Evolutionary conservation across 1,140 invertebrate species (phyloP), one percentile per base, ranked within the genome.

Genomic region (Pachyrhynchus sulphureomaculatus): DNA sequence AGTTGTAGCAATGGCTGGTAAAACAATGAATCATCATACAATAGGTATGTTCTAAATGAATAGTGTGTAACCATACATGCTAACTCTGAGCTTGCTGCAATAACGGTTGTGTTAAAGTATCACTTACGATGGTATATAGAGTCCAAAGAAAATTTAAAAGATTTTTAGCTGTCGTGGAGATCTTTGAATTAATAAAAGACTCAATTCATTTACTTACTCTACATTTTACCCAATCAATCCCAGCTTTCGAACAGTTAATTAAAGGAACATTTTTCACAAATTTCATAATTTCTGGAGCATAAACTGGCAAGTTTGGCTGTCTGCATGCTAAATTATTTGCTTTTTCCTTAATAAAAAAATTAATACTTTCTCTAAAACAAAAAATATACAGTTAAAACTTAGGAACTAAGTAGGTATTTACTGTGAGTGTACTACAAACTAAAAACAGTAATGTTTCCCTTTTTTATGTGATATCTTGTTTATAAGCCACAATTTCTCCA

Each of bases 231-330:
- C 81, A 87, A 68, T 81, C 81, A 52, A 72, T 55, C 49, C 83
- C 80, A 8, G 82, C 79, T 29, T 74, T 70, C 8, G 73, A 72
- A 70, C 89, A 91, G 24, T 80, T 69, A 17, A 90, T 77, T 42
- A 82, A 81, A 2, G 80, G 75, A 13, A 83, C 80, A 32, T 82
- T 67, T 39, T 84, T 77, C 41, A 89, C 80, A 64, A 86, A 88
- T 72, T 83, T 82, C 79, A 84, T 85, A 49, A 91, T 85, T 64
- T 87, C 85, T 9, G 84, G 83, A 69, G 84, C 82, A 64, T 83
- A 79, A 36, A 89, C 67, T 2, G 87, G 82, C 17, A 91, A 75
- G 15, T 82, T 72, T 0, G 88, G 88, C 64, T 85, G 80, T 41
- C 82, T 83, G 66, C 88, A 90, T 12, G 57, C 57, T 36, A 65